These are phyloP conservation scores for Heliocidaris tuberculata DNA, from an alignment of 35 echinoderm and acorn worm genomes.

Conservation along the genomic window DNA sequence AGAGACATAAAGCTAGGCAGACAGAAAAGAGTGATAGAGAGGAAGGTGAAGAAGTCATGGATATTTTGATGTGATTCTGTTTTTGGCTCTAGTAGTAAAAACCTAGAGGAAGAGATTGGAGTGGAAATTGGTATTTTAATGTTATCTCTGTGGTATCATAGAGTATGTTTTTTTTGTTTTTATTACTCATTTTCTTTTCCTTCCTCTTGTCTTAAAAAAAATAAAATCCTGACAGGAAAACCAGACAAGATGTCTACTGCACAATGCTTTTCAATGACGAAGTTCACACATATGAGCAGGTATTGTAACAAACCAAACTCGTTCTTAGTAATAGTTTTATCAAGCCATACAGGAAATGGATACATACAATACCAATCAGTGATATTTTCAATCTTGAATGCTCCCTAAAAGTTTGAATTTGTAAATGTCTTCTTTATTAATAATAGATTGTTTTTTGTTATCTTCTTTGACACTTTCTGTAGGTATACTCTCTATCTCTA, in stretches of 20 bases:
- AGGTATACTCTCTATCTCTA: background rate
- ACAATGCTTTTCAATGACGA: slow-evolving; percentile 99
- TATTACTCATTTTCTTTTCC: background rate
- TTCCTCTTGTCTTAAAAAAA: background rate
- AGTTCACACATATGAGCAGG: slow-evolving; percentile 99
- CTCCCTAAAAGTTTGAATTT: no score
- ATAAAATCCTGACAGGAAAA: slow-evolving; percentile 52
- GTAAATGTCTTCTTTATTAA: background rate
- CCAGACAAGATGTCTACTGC: slow-evolving; percentile 73
- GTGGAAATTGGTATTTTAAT: background rate
- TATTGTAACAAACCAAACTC: slow-evolving; percentile 2
- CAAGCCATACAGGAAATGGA: no score
- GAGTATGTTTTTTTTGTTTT: background rate
- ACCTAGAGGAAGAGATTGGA: background rate
- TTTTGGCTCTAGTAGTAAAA: no score
- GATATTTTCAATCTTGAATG: no score
- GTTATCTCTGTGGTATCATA: background rate
- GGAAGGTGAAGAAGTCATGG: no score
- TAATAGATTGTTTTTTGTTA: background rate
- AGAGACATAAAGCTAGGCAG: no score
- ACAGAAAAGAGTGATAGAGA: no score
- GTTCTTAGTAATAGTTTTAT: no score
- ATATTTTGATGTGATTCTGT: no score
- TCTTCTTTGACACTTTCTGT: background rate
- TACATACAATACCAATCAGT: no score